Percentiles rank a stretch among this genome's conserved stretches.
phyloP scores from a whole-genome alignment of 2,113 vertebrate genomes.

The Anarrhichthys ocellatus region DNA sequence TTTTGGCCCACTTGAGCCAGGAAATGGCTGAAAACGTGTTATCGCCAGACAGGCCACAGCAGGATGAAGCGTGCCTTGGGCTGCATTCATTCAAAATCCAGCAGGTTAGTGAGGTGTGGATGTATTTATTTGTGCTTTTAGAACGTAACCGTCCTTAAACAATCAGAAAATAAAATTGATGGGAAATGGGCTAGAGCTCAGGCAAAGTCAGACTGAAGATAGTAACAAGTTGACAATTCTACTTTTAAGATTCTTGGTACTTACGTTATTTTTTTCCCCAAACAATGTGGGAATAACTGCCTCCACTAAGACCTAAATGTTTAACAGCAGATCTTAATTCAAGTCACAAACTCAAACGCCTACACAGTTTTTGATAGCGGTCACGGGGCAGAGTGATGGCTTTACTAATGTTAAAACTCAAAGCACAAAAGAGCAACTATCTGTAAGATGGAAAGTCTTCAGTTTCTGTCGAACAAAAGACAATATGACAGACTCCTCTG shows the following conservation, averaged over 20 bases:
- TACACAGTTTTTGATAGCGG: background rate
- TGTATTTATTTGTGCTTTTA: no score
- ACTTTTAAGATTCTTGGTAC: background rate
- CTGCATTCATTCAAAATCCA: no score
- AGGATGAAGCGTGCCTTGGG: no score
- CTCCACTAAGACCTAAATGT: background rate
- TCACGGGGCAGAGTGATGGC: accelerated
- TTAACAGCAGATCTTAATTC: background rate
- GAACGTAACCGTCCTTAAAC: no score
- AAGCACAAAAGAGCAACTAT: background rate
- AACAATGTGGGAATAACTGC: background rate
- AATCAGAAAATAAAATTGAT: no score
- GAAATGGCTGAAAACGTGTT: background rate
- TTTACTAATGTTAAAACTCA: background rate
- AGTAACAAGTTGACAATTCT: no score
- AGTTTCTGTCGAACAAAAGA: background rate
- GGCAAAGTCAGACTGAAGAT: no score
- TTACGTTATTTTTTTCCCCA: background rate
- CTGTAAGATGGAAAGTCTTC: background rate
- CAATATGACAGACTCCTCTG: background rate
- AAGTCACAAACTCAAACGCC: background rate
- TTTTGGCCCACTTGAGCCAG: background rate
- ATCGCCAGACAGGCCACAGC: no score
- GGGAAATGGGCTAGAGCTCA: no score
- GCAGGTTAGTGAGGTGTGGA: no score